Base-by-base conservation (phyloP, 2,113 vertebrate species). In the Anguilla japonica region DNA sequence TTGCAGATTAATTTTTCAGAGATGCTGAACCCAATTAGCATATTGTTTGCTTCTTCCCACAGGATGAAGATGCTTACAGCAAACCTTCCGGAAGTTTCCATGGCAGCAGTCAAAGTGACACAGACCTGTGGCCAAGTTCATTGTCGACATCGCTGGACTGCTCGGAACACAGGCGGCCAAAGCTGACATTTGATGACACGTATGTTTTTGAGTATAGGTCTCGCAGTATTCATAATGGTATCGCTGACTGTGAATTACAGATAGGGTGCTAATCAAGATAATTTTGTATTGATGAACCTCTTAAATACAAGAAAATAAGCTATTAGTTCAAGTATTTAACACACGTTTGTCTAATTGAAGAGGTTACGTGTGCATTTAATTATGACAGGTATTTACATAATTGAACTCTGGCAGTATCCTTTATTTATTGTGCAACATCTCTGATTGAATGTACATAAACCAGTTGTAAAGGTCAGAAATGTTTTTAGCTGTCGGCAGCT, bases 141-240 rank as follows among this genome's bases (percentile, higher is more conserved):
- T 11, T 34, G 11, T 75, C 71, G 13, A 29, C 71, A 34, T 75
- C 29, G 8, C 71, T 75, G 71, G 71, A 75, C n/a, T 75, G 71
- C 71, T 75, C 26, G 9, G 71, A 29, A 14, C 71, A 75, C n/a
- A n/a, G 71, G 71, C 34, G 71, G 71, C 71, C 97, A 90, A 99
- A 98, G 90, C 96, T 99, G 43, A 94, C 95, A 86, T 99, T 99
- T 96, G 98, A 99, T 88, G 98, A 99, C 93, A 97, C 98, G 98
- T 99, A 75, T n/a, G 71, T 75, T 75, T 75, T 34, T 34, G 4
- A 67, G 34, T 75, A 29, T 75, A 3, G 26, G n/a, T 34, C 60
- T 67, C 60, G 26, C 60, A 26, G 60, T 26, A 67, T 67, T 20
- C 60, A 67, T 67, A 26, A 22, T 67, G 18, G 26, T 8, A 67